Evolutionary conservation across 2,797 vertebrate genomes (phyloP).

Genomic region (Acropternis orthonyx): DNA sequence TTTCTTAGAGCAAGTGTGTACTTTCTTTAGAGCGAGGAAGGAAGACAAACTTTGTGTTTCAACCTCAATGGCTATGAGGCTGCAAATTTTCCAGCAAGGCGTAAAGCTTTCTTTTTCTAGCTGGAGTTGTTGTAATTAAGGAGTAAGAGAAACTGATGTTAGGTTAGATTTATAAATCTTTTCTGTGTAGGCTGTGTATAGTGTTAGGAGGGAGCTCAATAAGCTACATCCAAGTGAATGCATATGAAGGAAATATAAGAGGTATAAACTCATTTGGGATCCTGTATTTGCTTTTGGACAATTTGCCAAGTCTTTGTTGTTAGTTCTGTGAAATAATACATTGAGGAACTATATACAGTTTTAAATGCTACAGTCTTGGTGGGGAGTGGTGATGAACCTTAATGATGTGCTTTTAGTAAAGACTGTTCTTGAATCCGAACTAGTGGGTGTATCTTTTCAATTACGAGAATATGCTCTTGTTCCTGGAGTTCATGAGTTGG

Average conservation of each 20-base stretch:
- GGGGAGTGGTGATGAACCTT: not conserved
- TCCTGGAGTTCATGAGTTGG: not conserved
- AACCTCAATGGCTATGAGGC: not conserved
- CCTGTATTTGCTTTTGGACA: not conserved
- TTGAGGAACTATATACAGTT: not conserved
- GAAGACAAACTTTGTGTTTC: not conserved
- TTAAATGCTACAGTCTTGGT: not conserved
- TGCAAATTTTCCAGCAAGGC: not conserved
- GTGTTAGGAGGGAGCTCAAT: not conserved
- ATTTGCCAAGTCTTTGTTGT: not conserved
- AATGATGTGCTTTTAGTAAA: not conserved
- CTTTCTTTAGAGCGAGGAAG: not conserved
- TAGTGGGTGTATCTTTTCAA: not conserved
- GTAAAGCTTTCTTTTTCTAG: not conserved
- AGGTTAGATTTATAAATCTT: not conserved
- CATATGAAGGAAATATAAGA: not conserved
- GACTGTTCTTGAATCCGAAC: not conserved
- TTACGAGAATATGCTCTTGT: not conserved
- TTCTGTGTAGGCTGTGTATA: not conserved
- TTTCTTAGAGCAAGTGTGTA: not conserved
- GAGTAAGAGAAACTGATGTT: not conserved
- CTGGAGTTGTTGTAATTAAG: not conserved
- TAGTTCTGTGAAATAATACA: not conserved
- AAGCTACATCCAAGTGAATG: not conserved
- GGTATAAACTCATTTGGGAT: not conserved